Conservation (phyloP, 2,888 invertebrate genomes). For the Tribolium freemani region DNA sequence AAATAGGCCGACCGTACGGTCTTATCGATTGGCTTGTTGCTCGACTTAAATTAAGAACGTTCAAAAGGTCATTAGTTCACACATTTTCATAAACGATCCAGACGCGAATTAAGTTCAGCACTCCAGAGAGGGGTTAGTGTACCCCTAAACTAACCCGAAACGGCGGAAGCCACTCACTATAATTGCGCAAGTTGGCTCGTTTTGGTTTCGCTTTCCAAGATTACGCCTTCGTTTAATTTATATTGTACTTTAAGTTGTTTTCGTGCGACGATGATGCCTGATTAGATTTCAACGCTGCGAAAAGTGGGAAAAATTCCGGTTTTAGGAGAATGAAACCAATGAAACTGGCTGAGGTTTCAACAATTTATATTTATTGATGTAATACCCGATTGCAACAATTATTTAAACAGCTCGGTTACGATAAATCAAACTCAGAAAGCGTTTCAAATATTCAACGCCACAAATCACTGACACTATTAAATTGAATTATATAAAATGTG, state of each 20-base stretch:
- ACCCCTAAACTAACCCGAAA: slow-evolving; percentile 33
- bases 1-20: background rate
- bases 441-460: background rate
- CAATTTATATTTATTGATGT: too few species aligned
- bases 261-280: slow-evolving; percentile 13
- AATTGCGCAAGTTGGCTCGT: slow-evolving; percentile 40
- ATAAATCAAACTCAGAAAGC: slow-evolving; percentile 10
- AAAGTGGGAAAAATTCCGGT: background rate
- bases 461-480: too few species aligned
- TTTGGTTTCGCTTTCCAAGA: slow-evolving; percentile 41
- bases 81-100: background rate
- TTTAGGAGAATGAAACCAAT: too few species aligned
- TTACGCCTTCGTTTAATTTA: slow-evolving; percentile 36
- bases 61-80: background rate
- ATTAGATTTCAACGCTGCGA: slow-evolving; percentile 4
- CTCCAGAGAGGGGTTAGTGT: slow-evolving; percentile 10
- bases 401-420: background rate
- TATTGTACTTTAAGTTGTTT: slow-evolving; percentile 31
- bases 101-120: background rate
- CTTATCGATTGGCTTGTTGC: slow-evolving; percentile 2
- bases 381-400: too few species aligned
- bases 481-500: too few species aligned
- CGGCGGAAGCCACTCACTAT: slow-evolving; percentile 42
- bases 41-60: background rate
- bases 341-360: too few species aligned